phyloP scores from a whole-genome alignment of 2,113 vertebrate genomes.

The Mellivora capensis region DNA sequence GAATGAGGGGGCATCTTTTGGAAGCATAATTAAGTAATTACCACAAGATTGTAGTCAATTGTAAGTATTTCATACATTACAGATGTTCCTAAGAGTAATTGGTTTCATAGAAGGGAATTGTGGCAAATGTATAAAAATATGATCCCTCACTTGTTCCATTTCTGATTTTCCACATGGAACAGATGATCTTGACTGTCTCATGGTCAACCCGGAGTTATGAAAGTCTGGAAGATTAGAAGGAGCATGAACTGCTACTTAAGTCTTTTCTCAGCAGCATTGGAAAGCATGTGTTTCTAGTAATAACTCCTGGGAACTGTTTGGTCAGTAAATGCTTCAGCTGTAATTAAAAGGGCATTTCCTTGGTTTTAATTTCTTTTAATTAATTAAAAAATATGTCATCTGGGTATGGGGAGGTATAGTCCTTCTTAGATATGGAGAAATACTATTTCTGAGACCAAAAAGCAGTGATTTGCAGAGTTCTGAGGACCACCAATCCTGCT shows the following conservation, averaged over 20 bases:
- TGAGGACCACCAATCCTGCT: background rate
- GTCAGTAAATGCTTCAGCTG: constrained; percentile 66
- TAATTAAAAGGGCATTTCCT: constrained; percentile 75
- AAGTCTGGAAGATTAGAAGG: constrained; percentile 51
- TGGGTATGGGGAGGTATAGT: constrained; percentile 23
- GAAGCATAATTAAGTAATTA: constrained; percentile 45
- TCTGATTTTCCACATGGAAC: constrained; percentile 56
- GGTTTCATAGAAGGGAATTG: background rate
- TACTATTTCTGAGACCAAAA: background rate
- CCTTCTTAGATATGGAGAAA: constrained; percentile 42
- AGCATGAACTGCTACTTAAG: constrained; percentile 56
- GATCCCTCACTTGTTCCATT: constrained; percentile 43
- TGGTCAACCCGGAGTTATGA: constrained; percentile 53
- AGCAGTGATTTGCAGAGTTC: background rate
- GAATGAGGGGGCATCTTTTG: background rate
- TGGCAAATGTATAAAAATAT: constrained; percentile 34
- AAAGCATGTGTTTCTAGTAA: constrained; percentile 52
- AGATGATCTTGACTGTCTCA: constrained; percentile 52
- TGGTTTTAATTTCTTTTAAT: constrained; percentile 73
- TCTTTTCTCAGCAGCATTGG: constrained; percentile 32
- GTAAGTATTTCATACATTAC: constrained; percentile 26
- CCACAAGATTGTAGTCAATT: background rate
- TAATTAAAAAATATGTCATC: constrained; percentile 67
- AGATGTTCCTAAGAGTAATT: background rate
- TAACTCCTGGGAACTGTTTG: constrained; percentile 62